Evolutionary conservation across 2,888 invertebrate genomes (phyloP).

Genomic region (Tetropium fuscum): DNA sequence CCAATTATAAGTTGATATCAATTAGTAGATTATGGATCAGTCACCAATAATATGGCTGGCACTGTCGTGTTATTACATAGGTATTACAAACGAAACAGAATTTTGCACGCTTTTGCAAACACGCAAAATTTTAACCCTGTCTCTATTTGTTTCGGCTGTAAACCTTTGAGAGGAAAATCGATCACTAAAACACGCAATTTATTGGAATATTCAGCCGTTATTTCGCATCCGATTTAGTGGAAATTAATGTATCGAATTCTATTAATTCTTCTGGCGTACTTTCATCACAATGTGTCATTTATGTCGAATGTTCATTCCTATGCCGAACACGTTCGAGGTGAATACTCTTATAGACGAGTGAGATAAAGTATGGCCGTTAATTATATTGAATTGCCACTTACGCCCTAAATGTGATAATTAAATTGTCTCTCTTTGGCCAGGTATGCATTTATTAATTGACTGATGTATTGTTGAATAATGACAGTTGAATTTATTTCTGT

Average conservation of each 20-base stretch:
- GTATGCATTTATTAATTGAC: constrained; percentile 7
- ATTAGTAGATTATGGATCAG: too few relatives aligned
- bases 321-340: constrained; percentile 45
- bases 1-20: too few relatives aligned
- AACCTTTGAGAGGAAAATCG: not conserved
- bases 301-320: constrained; percentile 30
- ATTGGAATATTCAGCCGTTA: not conserved
- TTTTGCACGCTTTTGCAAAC: too few relatives aligned
- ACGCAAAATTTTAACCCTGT: not conserved
- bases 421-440: constrained; percentile 41
- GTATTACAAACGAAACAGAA: too few relatives aligned
- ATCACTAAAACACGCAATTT: not conserved
- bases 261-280: constrained; percentile 28
- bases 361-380: constrained; percentile 46
- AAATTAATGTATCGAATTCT: constrained; percentile 12
- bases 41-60: too few relatives aligned
- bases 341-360: constrained; percentile 41
- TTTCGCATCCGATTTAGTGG: not conserved
- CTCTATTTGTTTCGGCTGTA: not conserved
- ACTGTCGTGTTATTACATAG: too few relatives aligned
- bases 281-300: constrained; percentile 41
- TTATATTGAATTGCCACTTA: constrained; percentile 46
- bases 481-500: not conserved
- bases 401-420: constrained; percentile 45
- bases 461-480: not conserved